Base-by-base conservation (phyloP, 37 sponge, comb jelly and placozoan genomes). In the Beroe ovata region DNA sequence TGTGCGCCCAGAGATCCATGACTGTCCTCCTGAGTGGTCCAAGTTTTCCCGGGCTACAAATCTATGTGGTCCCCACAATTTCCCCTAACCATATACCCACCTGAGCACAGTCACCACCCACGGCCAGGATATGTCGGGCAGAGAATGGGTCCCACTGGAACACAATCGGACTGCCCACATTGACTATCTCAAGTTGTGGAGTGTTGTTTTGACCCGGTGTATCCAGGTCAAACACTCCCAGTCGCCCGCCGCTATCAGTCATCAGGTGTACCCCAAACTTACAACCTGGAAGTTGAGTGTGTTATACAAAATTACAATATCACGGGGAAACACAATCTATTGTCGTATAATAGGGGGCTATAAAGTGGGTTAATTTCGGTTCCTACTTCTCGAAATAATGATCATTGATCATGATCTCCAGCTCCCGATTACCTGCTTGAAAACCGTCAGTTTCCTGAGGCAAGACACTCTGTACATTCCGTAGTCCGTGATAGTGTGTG, bases 161-260 rank as follows among this genome's bases (percentile, higher is more conserved):
- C 28, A 77, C 84, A 35, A 40, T 41, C 39, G 84, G 84, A 40
- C 54, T 42, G 42, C 84, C 84, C n/a, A 42, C 54, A 35, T 77
- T 77, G 0, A 77, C 84, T 42, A 77, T 77, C 28, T 77, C 84
- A 22, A 77, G 84, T 40, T 77, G 84, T 11, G 84, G 84, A 42
- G 84, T 77, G 42, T 77, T 77, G 54, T 77, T 77, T 41, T 77
- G 54, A 1, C 84, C 84, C 8, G 41, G 41, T 8, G 26, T 39
- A 0, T 8, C 42, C 47, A 77, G 84, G 6, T 77, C 54, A 2
- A 77, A 21, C n/a, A 77, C 54, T 26, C 47, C 84, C 4, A 77
- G 47, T n/a, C 84, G 16, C 0, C 84, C 84, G 6, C 84, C 84
- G 28, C 41, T 77, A 2, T 35, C 84, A 4, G 47, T 39, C 54